These are phyloP conservation scores for mouse (Mus musculus) DNA, from an alignment of 2,113 vertebrate species.

Conservation along the genomic window DNA sequence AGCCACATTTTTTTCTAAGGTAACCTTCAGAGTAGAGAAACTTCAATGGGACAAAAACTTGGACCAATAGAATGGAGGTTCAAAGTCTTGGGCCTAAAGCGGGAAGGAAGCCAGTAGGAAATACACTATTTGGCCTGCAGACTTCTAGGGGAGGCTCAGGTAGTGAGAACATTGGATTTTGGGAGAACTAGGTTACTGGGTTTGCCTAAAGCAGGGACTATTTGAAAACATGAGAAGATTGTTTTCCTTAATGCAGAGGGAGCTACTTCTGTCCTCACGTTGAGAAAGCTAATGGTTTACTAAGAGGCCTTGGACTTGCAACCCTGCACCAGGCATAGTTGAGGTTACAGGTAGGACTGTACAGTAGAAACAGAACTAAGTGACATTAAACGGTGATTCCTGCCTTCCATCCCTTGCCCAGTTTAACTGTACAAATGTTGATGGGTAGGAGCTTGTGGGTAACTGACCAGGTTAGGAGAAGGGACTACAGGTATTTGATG, in stretches of 20 bases:
- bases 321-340: background rate
- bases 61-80: background rate
- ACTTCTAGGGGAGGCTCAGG: background rate
- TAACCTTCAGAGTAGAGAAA: background rate
- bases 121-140: background rate
- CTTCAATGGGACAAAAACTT: background rate
- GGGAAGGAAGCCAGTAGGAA: background rate
- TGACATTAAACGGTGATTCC: background rate
- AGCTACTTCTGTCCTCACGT: background rate
- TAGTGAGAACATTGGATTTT: background rate
- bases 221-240: conserved; percentile 10
- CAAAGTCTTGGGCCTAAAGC: no score
- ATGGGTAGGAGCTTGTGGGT: background rate
- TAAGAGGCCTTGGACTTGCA: background rate
- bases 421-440: background rate
- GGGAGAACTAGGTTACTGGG: background rate
- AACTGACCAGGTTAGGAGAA: background rate
- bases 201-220: background rate
- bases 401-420: background rate
- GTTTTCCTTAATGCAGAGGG: background rate
- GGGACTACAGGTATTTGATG: background rate
- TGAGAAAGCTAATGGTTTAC: background rate
- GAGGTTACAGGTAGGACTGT: background rate
- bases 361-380: background rate
- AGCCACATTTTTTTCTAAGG: background rate